Conservation (phyloP, 2,113 vertebrate species). For the Myrmecophaga tridactyla region DNA sequence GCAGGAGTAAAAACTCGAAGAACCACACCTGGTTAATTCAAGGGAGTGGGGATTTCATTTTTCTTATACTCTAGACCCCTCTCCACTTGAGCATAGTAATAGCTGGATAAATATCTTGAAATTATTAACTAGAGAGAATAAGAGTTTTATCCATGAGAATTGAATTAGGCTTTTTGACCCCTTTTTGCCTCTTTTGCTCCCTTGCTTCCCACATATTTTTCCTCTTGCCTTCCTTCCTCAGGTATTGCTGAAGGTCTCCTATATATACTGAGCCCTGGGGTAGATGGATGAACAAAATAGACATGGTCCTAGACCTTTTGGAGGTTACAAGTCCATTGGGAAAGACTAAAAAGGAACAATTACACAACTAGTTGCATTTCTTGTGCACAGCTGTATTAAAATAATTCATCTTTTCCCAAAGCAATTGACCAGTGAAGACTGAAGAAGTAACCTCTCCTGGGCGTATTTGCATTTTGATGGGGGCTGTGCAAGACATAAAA, state of each 20-base stretch:
- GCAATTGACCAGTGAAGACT: neutral
- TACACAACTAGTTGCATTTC: neutral
- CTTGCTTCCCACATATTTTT: neutral
- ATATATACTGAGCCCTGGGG: neutral
- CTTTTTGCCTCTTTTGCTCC: neutral
- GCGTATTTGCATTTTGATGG: neutral
- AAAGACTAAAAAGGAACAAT: conserved; percentile 18
- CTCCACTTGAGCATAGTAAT: neutral
- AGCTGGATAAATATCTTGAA: neutral
- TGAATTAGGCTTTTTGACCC: neutral
- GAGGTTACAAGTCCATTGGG: neutral
- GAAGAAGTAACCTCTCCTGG: neutral
- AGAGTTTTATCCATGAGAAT: neutral
- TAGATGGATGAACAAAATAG: neutral
- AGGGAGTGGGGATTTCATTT: neutral
- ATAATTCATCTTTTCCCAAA: neutral
- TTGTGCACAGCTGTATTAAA: conserved; percentile 5
- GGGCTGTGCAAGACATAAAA: neutral
- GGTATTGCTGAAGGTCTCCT: neutral
- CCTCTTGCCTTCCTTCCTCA: neutral
- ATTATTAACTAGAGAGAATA: neutral
- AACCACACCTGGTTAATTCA: neutral
- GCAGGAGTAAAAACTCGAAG: conserved; percentile 20
- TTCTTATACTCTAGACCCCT: neutral
- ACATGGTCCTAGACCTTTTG: neutral